Evolutionary conservation across 2,888 invertebrate species (phyloP).

Genomic region (Cremastinae sp.): DNA sequence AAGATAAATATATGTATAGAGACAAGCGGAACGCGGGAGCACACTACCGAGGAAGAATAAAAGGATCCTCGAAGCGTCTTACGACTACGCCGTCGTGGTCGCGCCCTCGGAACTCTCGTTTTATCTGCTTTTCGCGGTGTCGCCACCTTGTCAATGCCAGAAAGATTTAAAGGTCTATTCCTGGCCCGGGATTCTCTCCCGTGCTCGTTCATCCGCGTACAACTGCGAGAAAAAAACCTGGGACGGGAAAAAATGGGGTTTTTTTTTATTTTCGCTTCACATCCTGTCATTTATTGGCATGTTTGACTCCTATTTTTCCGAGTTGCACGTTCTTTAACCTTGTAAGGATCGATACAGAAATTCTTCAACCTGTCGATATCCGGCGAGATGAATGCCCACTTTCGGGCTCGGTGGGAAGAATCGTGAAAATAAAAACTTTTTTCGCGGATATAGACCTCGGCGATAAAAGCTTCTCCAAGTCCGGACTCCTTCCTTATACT

Average conservation of each 20-base stretch:
- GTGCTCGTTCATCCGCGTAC: conserved; percentile 18
- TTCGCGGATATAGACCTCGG: no score
- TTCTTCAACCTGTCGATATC: no score
- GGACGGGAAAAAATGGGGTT: not conserved
- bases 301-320: conserved; percentile 36
- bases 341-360: no score
- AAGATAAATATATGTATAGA: conserved; percentile 15
- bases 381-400: no score
- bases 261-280: not conserved
- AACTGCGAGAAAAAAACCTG: not conserved
- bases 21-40: not conserved
- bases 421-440: no score
- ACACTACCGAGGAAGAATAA: conserved; percentile 36
- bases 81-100: conserved; percentile 48
- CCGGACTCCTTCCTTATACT: no score
- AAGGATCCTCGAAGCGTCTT: conserved; percentile 50
- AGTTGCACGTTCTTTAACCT: no score
- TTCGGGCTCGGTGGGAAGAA: no score
- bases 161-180: conserved; percentile 64
- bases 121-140: conserved; percentile 66
- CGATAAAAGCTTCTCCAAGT: not conserved
- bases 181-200: conserved; percentile 32
- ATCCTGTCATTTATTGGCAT: conserved; percentile 27
- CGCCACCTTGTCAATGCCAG: conserved; percentile 66
- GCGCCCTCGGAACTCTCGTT: conserved; percentile 60